Conservation (phyloP, 2,797 vertebrate genomes). For the Platalea minor region DNA sequence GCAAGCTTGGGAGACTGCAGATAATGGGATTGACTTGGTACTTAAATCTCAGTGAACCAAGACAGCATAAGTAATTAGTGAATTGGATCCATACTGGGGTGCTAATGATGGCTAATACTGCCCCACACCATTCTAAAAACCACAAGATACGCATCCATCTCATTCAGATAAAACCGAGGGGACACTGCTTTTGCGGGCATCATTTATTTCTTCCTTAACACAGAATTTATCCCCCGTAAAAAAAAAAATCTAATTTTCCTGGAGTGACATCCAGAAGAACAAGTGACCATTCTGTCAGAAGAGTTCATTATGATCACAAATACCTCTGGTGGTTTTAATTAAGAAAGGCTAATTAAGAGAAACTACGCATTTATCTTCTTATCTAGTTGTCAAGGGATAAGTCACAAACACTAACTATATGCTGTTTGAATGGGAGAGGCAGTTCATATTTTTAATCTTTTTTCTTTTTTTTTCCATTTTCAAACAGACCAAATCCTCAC, state of each 20-base stretch:
- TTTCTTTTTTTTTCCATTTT: neutral
- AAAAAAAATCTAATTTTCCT: conserved; percentile 84
- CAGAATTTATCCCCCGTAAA: conserved; percentile 66
- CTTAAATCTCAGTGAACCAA: conserved; percentile 97
- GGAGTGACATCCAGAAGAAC: conserved; percentile 83
- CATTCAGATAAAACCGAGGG: conserved; percentile 76
- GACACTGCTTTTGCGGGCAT: conserved; percentile 60
- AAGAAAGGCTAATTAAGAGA: conserved; percentile 95
- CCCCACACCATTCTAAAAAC: conserved; percentile 81
- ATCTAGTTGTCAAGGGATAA: conserved; percentile 74
- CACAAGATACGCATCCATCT: conserved; percentile 80
- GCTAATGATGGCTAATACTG: conserved; percentile 93
- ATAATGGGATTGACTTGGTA: conserved; percentile 96
- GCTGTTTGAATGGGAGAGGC: conserved; percentile 51
- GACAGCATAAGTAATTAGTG: conserved; percentile 96
- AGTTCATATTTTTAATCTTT: neutral
- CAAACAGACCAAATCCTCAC: neutral
- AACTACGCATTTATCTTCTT: conserved; percentile 83
- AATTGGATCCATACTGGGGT: conserved; percentile 91
- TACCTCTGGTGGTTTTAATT: conserved; percentile 93
- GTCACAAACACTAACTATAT: conserved; percentile 65
- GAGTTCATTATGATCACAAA: conserved; percentile 94
- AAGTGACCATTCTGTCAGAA: conserved; percentile 86
- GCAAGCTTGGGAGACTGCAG: conserved; percentile 89
- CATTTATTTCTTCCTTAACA: conserved; percentile 74